Evolutionary conservation across 2,888 invertebrate genomes (phyloP).

Genomic region (Tuta absoluta): DNA sequence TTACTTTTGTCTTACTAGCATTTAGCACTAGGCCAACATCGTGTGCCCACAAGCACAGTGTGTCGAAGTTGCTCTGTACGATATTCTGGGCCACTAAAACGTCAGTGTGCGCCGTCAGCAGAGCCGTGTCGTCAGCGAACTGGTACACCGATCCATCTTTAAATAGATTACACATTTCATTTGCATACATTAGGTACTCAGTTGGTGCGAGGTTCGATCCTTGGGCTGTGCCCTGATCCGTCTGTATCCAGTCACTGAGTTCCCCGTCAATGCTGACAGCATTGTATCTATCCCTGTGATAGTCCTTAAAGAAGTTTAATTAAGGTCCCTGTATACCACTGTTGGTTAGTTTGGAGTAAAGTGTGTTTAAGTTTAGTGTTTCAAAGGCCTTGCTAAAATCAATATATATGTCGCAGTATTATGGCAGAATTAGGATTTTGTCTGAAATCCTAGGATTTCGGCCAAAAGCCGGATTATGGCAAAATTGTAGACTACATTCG

Average conservation of each 20-base stretch:
- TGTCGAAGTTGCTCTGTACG: neutral
- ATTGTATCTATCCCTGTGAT: conserved; percentile 21
- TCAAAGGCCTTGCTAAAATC: conserved; percentile 27
- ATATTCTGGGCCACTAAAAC: neutral
- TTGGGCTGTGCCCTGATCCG: conserved; percentile 22
- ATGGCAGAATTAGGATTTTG: no score
- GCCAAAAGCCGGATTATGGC: no score
- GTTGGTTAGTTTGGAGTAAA: conserved; percentile 18
- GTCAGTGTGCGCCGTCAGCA: neutral
- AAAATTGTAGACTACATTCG: no score
- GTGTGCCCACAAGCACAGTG: neutral
- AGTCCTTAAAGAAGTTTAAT: conserved; percentile 18
- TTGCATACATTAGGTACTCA: conserved; percentile 19
- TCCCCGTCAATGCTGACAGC: conserved; percentile 13
- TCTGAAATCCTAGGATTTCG: no score
- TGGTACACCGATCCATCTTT: conserved; percentile 16
- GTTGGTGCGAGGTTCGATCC: conserved; percentile 17
- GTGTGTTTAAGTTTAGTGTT: conserved; percentile 16
- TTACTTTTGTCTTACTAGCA: no score
- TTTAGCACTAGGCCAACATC: neutral
- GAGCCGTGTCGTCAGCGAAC: neutral
- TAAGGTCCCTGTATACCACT: conserved; percentile 26
- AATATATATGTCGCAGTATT: no score
- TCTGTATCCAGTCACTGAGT: neutral
- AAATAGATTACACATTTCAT: conserved; percentile 22